These are phyloP conservation scores for Steatornis caripensis DNA, from an alignment of 2,113 vertebrate genomes.

Conservation along the genomic window DNA sequence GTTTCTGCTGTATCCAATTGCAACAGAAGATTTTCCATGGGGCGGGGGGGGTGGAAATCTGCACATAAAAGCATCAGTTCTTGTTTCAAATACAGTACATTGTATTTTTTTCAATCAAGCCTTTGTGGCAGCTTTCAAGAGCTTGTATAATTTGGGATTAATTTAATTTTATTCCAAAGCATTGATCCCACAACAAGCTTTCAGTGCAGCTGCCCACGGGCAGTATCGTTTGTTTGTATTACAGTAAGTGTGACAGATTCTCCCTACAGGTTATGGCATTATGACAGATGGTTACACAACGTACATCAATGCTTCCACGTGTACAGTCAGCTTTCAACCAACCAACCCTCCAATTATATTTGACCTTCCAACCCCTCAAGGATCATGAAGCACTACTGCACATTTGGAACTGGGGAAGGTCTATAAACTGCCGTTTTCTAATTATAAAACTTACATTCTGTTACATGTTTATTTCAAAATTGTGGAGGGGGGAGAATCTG, in stretches of 20 bases:
- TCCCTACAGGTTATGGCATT: slow-evolving; percentile 89
- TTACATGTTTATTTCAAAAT: slow-evolving; percentile 81
- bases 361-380: slow-evolving; percentile 94
- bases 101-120: neutral
- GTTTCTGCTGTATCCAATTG: neutral
- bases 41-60: too few species aligned
- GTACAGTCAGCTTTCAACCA: slow-evolving; percentile 97
- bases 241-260: slow-evolving; percentile 26
- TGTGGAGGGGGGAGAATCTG: slow-evolving; percentile 11
- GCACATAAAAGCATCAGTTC: neutral
- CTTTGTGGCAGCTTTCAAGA: neutral
- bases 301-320: slow-evolving; percentile 95
- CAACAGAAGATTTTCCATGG: neutral
- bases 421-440: slow-evolving; percentile 82
- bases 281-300: slow-evolving; percentile 97
- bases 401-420: slow-evolving; percentile 51
- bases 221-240: neutral
- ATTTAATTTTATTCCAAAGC: neutral
- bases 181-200: neutral
- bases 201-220: neutral
- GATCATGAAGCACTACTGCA: slow-evolving; percentile 83
- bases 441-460: slow-evolving; percentile 73
- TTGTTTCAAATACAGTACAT: neutral
- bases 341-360: slow-evolving; percentile 98
- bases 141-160: neutral